A percentile compares a stretch with the other conserved stretches of the same genome.
Conservation (phyloP, 1,140 invertebrate genomes). For the Cardiocondyla obscurior region DNA sequence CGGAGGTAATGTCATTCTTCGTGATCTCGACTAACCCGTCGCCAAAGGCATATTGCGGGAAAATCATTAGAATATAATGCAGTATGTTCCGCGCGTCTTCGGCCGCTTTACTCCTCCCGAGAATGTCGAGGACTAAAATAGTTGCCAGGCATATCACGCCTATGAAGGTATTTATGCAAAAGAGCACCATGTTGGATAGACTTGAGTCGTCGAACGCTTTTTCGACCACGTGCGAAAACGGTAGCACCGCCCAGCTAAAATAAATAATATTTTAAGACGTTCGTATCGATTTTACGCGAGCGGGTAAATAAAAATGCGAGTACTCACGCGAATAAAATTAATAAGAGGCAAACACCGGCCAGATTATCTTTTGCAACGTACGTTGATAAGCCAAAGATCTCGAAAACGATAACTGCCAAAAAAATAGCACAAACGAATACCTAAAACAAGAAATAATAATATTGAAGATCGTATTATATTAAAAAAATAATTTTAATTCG, state of each 20-base stretch:
- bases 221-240: constrained; percentile 85
- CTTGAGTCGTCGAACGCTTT: constrained; percentile 87
- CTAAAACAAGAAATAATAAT: constrained; percentile 62
- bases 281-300: background rate
- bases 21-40: constrained; percentile 87
- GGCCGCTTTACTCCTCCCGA: constrained; percentile 85
- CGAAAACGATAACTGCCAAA: constrained; percentile 85
- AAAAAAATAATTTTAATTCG: too few relatives aligned
- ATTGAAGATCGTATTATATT: background rate
- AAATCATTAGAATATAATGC: constrained; percentile 86
- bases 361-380: constrained; percentile 87
- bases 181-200: constrained; percentile 87
- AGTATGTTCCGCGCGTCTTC: constrained; percentile 85
- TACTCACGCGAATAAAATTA: constrained; percentile 86
- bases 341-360: constrained; percentile 85
- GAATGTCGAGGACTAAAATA: constrained; percentile 86
- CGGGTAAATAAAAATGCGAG: background rate
- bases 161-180: constrained; percentile 87
- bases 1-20: constrained; percentile 86
- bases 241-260: constrained; percentile 83
- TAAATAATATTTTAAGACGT: constrained; percentile 3
- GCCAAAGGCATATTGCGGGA: constrained; percentile 87
- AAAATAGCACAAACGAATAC: constrained; percentile 84
- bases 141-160: constrained; percentile 85
- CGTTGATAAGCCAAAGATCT: constrained; percentile 86